Evolutionary conservation across 2,888 invertebrate genomes (phyloP).

Genomic region (Isotomurus palustris): DNA sequence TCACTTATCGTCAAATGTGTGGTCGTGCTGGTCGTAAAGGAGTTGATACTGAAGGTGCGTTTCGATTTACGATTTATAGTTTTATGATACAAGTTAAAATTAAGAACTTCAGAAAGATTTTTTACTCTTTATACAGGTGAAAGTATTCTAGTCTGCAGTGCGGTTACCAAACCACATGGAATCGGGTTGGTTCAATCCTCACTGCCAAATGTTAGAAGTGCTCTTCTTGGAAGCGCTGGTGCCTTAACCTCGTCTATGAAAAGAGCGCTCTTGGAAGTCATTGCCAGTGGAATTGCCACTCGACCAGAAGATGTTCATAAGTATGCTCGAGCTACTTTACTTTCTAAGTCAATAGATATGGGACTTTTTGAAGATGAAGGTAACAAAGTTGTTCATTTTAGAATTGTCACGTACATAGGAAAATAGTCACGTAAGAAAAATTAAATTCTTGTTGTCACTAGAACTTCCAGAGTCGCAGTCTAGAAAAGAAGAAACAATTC

Average conservation of each 20-base stretch:
- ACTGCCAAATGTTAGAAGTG: constrained; percentile 45
- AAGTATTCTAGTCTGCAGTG: constrained; percentile 82
- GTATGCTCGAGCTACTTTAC: constrained; percentile 76
- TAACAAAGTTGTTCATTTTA: neutral
- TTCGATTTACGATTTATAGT: neutral
- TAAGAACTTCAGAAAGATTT: neutral
- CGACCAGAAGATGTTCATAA: constrained; percentile 65
- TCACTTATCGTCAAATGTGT: constrained; percentile 93
- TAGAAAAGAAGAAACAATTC: constrained; percentile 51
- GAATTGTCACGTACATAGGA: neutral
- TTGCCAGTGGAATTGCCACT: constrained; percentile 78
- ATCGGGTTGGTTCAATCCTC: constrained; percentile 60
- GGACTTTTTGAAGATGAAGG: constrained; percentile 12
- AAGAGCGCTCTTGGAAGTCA: constrained; percentile 57
- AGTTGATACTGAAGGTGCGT: constrained; percentile 56
- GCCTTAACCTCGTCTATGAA: constrained; percentile 54
- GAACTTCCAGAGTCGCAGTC: constrained; percentile 48
- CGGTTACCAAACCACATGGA: constrained; percentile 66
- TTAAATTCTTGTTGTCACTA: constrained; percentile 7
- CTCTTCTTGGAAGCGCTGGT: constrained; percentile 44
- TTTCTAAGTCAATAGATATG: constrained; percentile 49
- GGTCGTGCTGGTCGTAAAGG: constrained; percentile 96
- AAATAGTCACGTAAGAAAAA: neutral
- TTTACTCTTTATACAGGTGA: constrained; percentile 61
- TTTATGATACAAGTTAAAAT: neutral